Evolutionary conservation across 35 echinoderm and acorn worm genomes (phyloP).

Genomic region (Hemicentrotus pulcherrimus): DNA sequence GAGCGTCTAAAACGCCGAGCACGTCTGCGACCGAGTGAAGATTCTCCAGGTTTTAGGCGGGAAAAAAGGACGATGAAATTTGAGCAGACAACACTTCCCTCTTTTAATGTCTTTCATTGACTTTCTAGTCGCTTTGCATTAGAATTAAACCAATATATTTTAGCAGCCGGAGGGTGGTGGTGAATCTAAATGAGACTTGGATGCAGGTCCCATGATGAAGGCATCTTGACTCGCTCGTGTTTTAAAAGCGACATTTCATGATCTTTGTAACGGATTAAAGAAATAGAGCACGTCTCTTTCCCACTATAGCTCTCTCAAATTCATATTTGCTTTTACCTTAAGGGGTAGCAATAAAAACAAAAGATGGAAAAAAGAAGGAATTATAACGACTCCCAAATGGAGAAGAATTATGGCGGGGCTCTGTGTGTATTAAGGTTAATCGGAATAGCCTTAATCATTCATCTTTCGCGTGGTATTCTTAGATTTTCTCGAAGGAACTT

Average conservation of each 20-base stretch:
- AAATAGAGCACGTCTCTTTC: conserved; percentile 4
- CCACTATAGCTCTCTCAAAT: background rate
- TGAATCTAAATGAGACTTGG: background rate
- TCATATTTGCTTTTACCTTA: conserved; percentile 6
- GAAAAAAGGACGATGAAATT: conserved; percentile 37
- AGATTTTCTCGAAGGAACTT: background rate
- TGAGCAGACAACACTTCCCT: conserved; percentile 24
- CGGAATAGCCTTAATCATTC: background rate
- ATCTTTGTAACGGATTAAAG: conserved; percentile 10
- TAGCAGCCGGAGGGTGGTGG: background rate
- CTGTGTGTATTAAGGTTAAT: background rate
- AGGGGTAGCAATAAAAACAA: background rate
- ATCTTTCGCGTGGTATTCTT: background rate
- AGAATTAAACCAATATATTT: conserved; percentile 47
- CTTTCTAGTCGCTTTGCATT: conserved; percentile 35
- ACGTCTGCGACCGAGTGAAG: background rate
- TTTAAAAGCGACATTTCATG: background rate
- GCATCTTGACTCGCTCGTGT: background rate
- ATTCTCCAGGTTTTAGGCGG: conserved; percentile 15
- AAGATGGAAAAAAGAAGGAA: background rate
- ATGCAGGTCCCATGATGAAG: background rate
- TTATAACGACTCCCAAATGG: background rate
- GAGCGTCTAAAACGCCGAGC: background rate
- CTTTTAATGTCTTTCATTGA: conserved; percentile 38
- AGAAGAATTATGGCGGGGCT: background rate